Percentiles rank a stretch among this genome's conserved stretches.
Conservation (phyloP, 2,113 vertebrate genomes). For the Rhynchopsitta pachyrhyncha region DNA sequence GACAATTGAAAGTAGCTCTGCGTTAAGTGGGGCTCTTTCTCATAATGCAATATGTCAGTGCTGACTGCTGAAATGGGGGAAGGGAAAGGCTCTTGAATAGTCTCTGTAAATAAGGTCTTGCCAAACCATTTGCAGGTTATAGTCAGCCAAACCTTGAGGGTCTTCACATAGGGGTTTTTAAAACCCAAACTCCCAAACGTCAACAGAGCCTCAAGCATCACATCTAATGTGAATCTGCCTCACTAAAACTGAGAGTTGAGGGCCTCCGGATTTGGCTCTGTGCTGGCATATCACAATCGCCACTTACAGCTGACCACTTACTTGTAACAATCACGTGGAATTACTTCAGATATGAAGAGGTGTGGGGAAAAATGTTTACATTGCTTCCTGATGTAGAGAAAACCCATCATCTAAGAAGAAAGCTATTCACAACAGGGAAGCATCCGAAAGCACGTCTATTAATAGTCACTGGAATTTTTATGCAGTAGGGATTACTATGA, state of each 20-base stretch:
- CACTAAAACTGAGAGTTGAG: neutral
- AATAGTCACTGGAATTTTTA: neutral
- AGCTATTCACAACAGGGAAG: neutral
- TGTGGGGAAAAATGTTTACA: neutral
- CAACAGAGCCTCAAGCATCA: neutral
- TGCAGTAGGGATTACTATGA: neutral
- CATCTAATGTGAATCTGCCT: neutral
- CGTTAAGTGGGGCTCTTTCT: constrained; percentile 45
- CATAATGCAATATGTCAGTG: constrained; percentile 49
- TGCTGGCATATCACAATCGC: neutral
- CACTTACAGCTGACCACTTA: neutral
- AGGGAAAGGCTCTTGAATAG: constrained; percentile 23
- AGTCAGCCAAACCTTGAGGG: constrained; percentile 17
- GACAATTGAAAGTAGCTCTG: constrained; percentile 63
- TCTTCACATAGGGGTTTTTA: neutral
- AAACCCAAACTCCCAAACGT: neutral
- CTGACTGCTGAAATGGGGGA: constrained; percentile 44
- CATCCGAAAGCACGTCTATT: neutral
- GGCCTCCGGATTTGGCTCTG: neutral
- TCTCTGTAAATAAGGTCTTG: constrained; percentile 26
- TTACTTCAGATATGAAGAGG: neutral
- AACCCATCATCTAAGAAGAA: neutral
- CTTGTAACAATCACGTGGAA: neutral
- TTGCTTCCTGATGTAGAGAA: neutral
- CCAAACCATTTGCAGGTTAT: constrained; percentile 46